These are phyloP conservation scores for Abramis brama DNA, from an alignment of 2,113 vertebrate genomes.

Conservation along the genomic window DNA sequence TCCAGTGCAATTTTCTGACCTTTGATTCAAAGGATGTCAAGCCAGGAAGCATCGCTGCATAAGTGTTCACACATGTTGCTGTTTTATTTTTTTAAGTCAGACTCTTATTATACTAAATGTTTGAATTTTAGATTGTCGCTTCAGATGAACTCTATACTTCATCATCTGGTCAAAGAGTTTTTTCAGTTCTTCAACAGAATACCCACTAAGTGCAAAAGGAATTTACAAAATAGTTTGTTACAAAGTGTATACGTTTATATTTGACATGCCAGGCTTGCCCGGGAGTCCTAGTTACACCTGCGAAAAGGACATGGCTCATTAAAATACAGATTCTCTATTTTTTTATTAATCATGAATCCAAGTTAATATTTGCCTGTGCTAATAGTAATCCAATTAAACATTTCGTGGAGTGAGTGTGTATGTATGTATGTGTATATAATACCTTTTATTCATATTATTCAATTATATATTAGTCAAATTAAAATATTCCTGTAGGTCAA, in stretches of 20 bases:
- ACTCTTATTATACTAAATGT: background rate
- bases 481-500: background rate
- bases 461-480: background rate
- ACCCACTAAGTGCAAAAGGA: background rate
- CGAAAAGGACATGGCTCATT: background rate
- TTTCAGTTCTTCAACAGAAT: background rate
- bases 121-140: background rate
- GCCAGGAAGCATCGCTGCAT: background rate
- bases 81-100: slow-evolving; percentile 2
- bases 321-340: background rate
- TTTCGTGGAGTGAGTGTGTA: background rate
- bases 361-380: background rate
- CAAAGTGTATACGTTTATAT: background rate
- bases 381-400: background rate
- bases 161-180: background rate
- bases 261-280: background rate
- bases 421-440: too few species aligned
- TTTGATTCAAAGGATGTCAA: slow-evolving; percentile 29
- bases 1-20: slow-evolving; percentile 7
- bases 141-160: background rate
- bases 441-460: background rate
- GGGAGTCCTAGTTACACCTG: background rate
- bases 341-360: background rate
- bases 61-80: slow-evolving; percentile 22
- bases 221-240: background rate